Percentiles rank a stretch among this genome's conserved stretches.
Evolutionary conservation across 2,113 vertebrate species (phyloP).

Genomic region (Phyllopteryx taeniolatus): DNA sequence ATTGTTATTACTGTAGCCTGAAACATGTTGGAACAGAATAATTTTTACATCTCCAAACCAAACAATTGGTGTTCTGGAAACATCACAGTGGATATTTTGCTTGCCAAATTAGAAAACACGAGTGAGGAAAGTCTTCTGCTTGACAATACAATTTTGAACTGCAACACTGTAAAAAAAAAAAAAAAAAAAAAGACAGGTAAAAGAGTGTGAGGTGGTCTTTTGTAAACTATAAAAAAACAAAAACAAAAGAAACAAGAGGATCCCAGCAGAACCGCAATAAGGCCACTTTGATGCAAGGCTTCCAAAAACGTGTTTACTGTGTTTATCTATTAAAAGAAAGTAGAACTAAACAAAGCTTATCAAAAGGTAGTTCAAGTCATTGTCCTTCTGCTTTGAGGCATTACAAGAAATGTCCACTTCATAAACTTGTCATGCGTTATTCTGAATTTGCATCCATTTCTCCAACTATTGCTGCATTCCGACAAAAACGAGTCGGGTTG

Average conservation of each 20-base stretch:
- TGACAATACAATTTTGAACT: not conserved
- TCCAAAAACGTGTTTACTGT: not conserved
- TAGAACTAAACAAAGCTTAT: constrained; percentile 10
- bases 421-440: constrained; percentile 4
- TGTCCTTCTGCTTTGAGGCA: constrained; percentile 23
- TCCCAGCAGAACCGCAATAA: constrained; percentile 23
- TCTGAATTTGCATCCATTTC: constrained; percentile 40
- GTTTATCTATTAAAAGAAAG: constrained; percentile 17
- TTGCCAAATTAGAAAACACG: no score
- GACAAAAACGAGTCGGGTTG: constrained; percentile 26
- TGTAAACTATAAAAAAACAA: constrained; percentile 55
- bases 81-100: not conserved
- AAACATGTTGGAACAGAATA: not conserved
- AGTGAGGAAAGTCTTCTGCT: not conserved
- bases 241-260: constrained; percentile 36
- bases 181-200: not conserved
- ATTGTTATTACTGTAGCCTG: not conserved
- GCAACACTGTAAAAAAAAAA: not conserved
- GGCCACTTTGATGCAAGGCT: constrained; percentile 16
- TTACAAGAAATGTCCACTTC: constrained; percentile 11
- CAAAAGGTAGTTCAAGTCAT: constrained; percentile 36
- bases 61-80: not conserved
- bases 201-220: constrained; percentile 49
- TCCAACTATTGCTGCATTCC: constrained; percentile 4
- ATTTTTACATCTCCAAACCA: not conserved